phyloP scores from a whole-genome alignment of 2,113 vertebrate species.

The Gymnorhina tibicen region DNA sequence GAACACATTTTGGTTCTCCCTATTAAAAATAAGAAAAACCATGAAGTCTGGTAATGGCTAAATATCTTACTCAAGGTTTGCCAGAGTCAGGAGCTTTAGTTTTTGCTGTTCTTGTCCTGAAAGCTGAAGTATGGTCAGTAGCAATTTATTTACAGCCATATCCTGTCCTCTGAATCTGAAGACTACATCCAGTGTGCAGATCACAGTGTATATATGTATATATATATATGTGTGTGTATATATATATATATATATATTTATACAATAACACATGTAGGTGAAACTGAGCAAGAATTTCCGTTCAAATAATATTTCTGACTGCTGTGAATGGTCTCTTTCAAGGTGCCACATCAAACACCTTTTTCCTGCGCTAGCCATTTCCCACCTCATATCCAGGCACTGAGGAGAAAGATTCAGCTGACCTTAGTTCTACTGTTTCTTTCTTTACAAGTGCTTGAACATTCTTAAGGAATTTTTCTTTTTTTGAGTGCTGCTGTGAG shows the following conservation, averaged over 20 bases:
- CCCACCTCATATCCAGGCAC: neutral
- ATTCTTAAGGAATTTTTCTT: neutral
- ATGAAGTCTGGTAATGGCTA: neutral
- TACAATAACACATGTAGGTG: fast-evolving
- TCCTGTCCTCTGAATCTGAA: neutral
- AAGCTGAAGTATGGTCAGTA: neutral
- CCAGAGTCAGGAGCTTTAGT: neutral
- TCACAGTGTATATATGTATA: neutral
- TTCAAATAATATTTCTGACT: neutral
- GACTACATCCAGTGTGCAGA: neutral
- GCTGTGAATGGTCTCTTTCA: neutral
- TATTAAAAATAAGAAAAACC: neutral
- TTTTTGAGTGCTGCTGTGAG: neutral
- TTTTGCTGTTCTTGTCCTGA: neutral
- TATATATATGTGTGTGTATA: too few species aligned
- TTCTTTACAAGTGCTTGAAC: neutral
- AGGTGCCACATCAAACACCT: neutral
- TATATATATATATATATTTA: too few species aligned
- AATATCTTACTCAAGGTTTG: neutral
- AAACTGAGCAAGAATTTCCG: neutral
- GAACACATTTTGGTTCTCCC: neutral
- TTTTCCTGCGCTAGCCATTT: neutral
- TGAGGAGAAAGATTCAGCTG: neutral
- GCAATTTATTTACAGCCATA: neutral
- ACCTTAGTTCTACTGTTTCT: neutral